Percentiles rank a stretch among this genome's conserved stretches.
Evolutionary conservation across 1,140 invertebrate genomes (phyloP).

Genomic region (Heliconius melpomene): DNA sequence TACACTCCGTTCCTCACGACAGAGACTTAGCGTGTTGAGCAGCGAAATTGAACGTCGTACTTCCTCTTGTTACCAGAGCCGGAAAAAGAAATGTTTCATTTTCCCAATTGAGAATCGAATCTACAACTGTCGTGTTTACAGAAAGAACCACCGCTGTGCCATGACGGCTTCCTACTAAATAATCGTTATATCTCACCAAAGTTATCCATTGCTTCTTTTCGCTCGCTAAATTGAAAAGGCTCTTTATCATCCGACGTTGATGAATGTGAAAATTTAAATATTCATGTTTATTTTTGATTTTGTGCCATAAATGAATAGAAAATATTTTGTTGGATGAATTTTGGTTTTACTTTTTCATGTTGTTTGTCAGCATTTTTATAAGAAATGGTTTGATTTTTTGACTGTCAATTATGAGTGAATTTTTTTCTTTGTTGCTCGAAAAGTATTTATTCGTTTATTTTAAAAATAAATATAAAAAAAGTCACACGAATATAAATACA

Average conservation of each 20-base stretch:
- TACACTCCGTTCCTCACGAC: too few species aligned
- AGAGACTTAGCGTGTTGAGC: too few species aligned
- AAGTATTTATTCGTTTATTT: not conserved
- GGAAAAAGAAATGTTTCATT: too few species aligned
- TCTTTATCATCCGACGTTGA: conserved; percentile 37
- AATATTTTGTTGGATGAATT: not conserved
- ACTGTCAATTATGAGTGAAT: not conserved
- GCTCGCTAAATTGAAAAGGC: conserved; percentile 12
- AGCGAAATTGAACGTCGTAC: too few species aligned
- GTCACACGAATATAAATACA: too few species aligned
- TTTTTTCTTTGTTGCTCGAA: not conserved
- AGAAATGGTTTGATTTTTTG: not conserved
- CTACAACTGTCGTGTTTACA: not conserved
- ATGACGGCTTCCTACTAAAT: not conserved
- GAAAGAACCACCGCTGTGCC: not conserved
- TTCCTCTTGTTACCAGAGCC: too few species aligned
- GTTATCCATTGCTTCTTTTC: conserved; percentile 39
- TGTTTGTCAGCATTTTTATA: not conserved
- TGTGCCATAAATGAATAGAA: not conserved
- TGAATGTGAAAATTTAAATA: conserved; percentile 27
- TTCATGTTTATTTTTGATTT: conserved; percentile 30
- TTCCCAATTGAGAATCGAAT: not conserved
- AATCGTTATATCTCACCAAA: conserved; percentile 30
- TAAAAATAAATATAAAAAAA: too few species aligned
- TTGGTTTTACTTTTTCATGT: not conserved